Conservation (phyloP, 2,113 vertebrate genomes). For the Boulengeromyrus knoepffleri region DNA sequence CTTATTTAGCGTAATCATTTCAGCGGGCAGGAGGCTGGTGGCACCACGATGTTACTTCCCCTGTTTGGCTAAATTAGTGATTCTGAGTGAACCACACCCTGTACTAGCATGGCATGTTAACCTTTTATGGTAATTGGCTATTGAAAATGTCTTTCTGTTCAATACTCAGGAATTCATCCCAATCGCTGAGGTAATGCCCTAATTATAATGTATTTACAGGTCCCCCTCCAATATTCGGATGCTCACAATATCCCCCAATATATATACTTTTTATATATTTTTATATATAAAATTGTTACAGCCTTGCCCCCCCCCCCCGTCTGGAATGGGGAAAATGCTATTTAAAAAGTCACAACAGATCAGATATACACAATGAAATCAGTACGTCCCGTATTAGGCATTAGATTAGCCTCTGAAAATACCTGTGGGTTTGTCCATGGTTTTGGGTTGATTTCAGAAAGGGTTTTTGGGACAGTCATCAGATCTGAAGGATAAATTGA, state of each 20-base stretch:
- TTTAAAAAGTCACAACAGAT: neutral
- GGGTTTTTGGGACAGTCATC: neutral
- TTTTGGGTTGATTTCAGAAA: neutral
- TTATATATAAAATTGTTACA: too few species aligned
- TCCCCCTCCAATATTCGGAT: too few species aligned
- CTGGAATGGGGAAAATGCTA: neutral
- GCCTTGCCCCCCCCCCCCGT: too few species aligned
- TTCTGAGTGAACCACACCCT: neutral
- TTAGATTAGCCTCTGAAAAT: neutral
- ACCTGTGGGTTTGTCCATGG: neutral
- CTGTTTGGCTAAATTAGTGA: neutral
- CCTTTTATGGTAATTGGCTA: neutral
- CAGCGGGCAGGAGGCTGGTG: neutral
- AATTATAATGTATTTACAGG: too few species aligned
- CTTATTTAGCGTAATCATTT: neutral
- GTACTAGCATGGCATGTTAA: neutral
- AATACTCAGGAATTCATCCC: neutral
- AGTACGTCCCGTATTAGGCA: neutral
- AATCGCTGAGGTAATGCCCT: neutral
- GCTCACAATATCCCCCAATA: too few species aligned
- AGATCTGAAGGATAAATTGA: neutral
- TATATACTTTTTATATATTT: too few species aligned
- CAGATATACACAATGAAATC: neutral
- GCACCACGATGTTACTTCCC: neutral
- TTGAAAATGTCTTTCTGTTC: neutral